Conservation (phyloP, 2,113 vertebrate genomes). For the Azemiops feae region DNA sequence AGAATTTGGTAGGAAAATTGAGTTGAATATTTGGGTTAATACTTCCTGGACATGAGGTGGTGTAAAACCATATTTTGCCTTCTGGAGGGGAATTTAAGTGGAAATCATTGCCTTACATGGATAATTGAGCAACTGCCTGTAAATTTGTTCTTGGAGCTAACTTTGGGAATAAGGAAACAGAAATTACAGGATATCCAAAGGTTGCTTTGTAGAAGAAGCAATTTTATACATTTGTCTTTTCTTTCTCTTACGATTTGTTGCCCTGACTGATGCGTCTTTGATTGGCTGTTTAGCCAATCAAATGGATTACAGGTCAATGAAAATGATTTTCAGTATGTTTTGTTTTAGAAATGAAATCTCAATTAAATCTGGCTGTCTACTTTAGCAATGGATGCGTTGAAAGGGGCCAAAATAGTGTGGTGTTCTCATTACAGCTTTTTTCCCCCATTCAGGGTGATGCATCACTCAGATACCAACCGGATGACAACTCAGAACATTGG, state of each 20-base stretch:
- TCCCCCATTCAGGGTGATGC: conserved; percentile 75
- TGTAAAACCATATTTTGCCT: background rate
- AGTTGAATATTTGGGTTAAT: background rate
- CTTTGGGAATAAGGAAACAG: background rate
- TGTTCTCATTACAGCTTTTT: background rate
- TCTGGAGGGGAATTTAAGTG: background rate
- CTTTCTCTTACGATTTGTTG: background rate
- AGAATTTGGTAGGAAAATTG: background rate
- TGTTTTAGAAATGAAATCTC: background rate
- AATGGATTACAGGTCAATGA: background rate
- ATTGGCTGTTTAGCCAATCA: background rate
- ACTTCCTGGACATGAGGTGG: background rate
- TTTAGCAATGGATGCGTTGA: background rate
- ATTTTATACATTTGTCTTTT: background rate
- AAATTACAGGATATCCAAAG: background rate
- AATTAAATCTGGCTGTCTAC: background rate
- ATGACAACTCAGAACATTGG: conserved; percentile 93
- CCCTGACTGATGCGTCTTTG: background rate
- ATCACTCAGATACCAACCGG: conserved; percentile 76
- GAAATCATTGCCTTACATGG: background rate
- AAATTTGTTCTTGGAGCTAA: background rate
- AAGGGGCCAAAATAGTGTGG: background rate
- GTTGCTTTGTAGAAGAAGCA: background rate
- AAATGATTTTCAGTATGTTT: background rate
- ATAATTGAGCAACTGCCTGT: background rate